Evolutionary conservation across 1,140 invertebrate genomes (phyloP).

Genomic region (Vanessa atalanta): DNA sequence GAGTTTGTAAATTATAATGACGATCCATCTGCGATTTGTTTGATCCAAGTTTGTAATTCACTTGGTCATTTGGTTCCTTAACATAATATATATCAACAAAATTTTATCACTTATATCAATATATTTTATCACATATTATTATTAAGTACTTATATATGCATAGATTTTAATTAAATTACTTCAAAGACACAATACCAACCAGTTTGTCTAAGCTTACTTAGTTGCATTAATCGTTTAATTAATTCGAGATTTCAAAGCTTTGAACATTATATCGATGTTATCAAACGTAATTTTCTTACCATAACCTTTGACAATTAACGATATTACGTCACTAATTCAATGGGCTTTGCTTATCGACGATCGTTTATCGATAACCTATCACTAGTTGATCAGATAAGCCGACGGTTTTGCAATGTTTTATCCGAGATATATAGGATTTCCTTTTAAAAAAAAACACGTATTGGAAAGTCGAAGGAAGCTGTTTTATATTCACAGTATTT

Average conservation of each 20-base stretch:
- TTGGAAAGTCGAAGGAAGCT: conserved; percentile 8
- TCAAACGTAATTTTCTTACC: conserved; percentile 3
- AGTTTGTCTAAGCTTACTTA: neutral
- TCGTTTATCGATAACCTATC: conserved; percentile 11
- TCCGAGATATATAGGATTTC: conserved; percentile 19
- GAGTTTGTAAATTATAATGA: no score
- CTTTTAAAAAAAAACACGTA: conserved; percentile 8
- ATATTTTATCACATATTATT: no score
- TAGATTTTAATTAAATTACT: no score
- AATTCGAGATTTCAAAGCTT: neutral
- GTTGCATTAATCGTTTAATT: neutral
- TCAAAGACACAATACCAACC: neutral
- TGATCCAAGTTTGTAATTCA: no score
- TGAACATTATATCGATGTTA: neutral
- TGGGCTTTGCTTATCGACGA: conserved; percentile 8
- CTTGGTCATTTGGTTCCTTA: no score
- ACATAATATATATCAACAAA: no score
- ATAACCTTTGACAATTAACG: conserved; percentile 15
- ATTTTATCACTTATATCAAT: no score
- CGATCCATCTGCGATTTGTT: no score
- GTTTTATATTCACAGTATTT: neutral
- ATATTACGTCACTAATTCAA: conserved; percentile 7
- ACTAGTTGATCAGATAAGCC: conserved; percentile 20
- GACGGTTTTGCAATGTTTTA: conserved; percentile 6
- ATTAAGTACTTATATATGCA: no score